phyloP scores from a whole-genome alignment of 2,797 vertebrate genomes.

The Knipowitschia caucasica region DNA sequence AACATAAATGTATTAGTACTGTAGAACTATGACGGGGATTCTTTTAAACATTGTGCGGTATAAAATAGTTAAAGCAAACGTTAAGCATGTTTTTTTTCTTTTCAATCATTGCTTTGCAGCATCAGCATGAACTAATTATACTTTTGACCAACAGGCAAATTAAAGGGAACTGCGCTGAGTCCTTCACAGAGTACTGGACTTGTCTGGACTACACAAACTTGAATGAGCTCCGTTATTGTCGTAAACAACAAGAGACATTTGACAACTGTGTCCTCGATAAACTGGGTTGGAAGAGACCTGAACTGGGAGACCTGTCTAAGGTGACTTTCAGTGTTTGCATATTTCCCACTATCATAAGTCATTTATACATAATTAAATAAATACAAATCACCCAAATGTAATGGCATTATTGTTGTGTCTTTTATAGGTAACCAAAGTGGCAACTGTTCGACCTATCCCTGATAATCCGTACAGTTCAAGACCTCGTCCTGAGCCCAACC shows the following conservation, averaged over 20 bases:
- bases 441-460: slow-evolving; percentile 84
- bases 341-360: background rate
- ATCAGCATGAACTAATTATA: background rate
- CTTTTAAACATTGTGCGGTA: too few species aligned
- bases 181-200: slow-evolving; percentile 96
- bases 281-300: slow-evolving; percentile 92
- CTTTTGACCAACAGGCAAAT: slow-evolving; percentile 79
- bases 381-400: background rate
- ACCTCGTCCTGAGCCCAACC: slow-evolving; percentile 84
- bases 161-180: slow-evolving; percentile 88
- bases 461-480: slow-evolving; percentile 90
- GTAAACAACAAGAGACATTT: slow-evolving; percentile 85
- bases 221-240: slow-evolving; percentile 82
- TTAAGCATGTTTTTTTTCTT: too few species aligned
- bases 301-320: slow-evolving; percentile 93
- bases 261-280: slow-evolving; percentile 93
- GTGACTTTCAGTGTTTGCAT: slow-evolving; percentile 63
- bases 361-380: too few species aligned
- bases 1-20: too few species aligned
- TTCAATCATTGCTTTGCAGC: background rate
- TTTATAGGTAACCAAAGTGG: slow-evolving; percentile 94
- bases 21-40: too few species aligned
- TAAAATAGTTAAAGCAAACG: too few species aligned
- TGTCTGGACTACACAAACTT: slow-evolving; percentile 85
- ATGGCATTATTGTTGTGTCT: slow-evolving; percentile 6